These are phyloP conservation scores for Cacatua alba DNA, from an alignment of 2,113 vertebrate species.

Conservation along the genomic window DNA sequence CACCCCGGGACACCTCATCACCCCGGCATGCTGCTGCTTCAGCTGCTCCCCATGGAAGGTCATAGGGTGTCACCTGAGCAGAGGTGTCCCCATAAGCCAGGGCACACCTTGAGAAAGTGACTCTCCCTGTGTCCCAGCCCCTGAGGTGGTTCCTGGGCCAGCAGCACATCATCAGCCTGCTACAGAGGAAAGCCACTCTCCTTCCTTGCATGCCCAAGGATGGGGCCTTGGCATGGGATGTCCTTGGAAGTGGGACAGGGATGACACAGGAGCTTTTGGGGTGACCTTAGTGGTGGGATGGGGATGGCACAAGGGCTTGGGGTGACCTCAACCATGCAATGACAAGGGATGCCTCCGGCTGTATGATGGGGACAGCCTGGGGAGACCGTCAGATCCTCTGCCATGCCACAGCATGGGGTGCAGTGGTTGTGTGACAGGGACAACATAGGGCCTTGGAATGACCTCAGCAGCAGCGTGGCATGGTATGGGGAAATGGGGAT, in stretches of 20 bases:
- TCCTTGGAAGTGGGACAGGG: background rate
- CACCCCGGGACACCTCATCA: background rate
- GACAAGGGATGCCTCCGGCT: fast-evolving
- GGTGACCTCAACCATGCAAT: fast-evolving
- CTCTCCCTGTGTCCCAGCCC: background rate
- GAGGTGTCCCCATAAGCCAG: background rate
- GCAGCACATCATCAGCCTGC: background rate
- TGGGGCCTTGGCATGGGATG: fast-evolving
- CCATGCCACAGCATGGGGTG: background rate
- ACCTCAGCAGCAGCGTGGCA: background rate
- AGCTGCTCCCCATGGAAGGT: background rate
- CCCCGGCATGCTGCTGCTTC: background rate
- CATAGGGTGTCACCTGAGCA: background rate
- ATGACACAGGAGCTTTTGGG: background rate
- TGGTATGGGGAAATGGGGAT: fast-evolving
- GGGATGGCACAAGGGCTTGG: background rate
- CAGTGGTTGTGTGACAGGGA: fast-evolving
- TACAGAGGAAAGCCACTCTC: background rate
- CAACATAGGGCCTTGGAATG: fast-evolving
- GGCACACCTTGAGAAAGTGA: background rate
- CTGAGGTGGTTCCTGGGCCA: background rate
- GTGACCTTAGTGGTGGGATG: background rate
- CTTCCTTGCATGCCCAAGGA: background rate
- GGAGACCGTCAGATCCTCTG: background rate
- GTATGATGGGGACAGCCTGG: background rate